Conservation (phyloP, 2,113 vertebrate genomes). For the Furnarius figulus region DNA sequence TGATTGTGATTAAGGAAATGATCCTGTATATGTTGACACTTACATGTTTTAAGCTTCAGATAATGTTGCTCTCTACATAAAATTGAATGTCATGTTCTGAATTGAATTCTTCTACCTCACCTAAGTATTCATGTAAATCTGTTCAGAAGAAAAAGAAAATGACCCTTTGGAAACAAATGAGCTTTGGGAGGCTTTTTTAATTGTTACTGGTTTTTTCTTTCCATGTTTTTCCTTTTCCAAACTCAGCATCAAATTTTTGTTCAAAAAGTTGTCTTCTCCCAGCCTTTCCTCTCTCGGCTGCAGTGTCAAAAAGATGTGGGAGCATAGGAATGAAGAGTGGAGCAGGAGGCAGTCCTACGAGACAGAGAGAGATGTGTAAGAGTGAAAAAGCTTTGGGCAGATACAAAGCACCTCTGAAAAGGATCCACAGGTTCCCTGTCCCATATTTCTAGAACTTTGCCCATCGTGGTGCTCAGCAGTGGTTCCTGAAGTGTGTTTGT, state of each 20-base stretch:
- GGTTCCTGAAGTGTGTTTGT: not conserved
- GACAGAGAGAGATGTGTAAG: not conserved
- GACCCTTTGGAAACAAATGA: not conserved
- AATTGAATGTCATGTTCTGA: not conserved
- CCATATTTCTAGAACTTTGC: not conserved
- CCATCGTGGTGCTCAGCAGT: not conserved
- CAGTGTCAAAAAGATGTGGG: not conserved
- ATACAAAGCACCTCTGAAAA: not conserved
- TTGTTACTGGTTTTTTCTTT: not conserved
- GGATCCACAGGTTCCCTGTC: not conserved
- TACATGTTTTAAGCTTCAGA: not conserved
- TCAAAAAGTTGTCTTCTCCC: not conserved
- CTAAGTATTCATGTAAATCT: not conserved
- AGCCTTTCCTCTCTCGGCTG: not conserved
- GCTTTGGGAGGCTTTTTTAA: not conserved
- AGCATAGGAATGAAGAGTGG: not conserved
- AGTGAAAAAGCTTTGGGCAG: not conserved
- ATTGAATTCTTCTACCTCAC: slow-evolving; percentile 44
- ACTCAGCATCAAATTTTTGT: not conserved
- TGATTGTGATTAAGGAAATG: not conserved
- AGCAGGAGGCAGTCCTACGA: not conserved
- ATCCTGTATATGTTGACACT: not conserved
- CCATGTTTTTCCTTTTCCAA: not conserved
- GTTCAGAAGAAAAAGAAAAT: not conserved
- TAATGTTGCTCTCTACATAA: slow-evolving; percentile 17